Conservation (phyloP, 2,888 invertebrate species). For the Acanthosepion lycidas region DNA sequence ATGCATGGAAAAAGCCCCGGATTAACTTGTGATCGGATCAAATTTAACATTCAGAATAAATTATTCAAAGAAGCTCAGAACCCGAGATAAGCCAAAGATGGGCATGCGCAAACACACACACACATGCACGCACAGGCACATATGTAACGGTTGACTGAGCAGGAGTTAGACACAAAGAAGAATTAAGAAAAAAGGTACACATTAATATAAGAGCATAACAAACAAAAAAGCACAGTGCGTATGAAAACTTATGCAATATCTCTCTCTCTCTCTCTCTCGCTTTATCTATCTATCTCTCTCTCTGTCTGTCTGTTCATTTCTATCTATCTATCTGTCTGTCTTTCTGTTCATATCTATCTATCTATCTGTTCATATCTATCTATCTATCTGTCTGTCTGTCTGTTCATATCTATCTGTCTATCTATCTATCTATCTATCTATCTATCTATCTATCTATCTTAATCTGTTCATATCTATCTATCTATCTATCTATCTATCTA, state of each 20-base stretch:
- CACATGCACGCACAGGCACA: not conserved
- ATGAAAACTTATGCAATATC: not conserved
- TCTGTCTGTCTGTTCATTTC: too few relatives aligned
- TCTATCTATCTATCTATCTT: too few relatives aligned
- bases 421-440: too few relatives aligned
- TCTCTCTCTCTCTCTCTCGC: not conserved
- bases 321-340: too few relatives aligned
- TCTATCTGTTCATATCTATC: not conserved
- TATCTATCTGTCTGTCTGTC: too few relatives aligned
- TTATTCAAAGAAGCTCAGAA: not conserved
- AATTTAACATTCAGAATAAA: not conserved
- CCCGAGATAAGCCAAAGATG: not conserved
- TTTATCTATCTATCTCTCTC: not conserved
- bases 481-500: too few relatives aligned
- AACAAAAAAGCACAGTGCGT: not conserved
- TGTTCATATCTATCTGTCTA: too few relatives aligned
- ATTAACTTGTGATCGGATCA: not conserved
- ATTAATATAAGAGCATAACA: not conserved
- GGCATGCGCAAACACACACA: too few relatives aligned
- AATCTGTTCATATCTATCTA: too few relatives aligned
- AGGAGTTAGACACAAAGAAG: not conserved
- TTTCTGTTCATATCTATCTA: too few relatives aligned
- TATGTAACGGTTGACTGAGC: not conserved
- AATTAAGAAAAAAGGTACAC: not conserved
- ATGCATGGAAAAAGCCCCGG: not conserved